Base-by-base conservation (phyloP, 1,140 invertebrate genomes). In the Sminthurides bifidus region DNA sequence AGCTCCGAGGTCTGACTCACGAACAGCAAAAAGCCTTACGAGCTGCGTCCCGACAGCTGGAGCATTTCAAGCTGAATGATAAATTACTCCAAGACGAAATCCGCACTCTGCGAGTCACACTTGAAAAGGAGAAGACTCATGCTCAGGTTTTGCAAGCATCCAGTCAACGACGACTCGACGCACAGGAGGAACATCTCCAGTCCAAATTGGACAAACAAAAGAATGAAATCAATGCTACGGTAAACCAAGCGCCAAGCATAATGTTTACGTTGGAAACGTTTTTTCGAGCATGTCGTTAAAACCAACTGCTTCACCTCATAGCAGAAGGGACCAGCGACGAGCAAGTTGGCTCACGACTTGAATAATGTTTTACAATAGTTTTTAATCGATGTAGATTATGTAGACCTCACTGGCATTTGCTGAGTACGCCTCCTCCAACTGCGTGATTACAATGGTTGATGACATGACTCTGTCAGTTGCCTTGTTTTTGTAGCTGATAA, bases 11-110 rank as follows among this genome's bases (percentile, higher is more conserved):
- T 5, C 66, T 79, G 19, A 78, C 76, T 21, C 67, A 71, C 54
- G 79, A 81, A 59, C 79, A 81, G 64, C 73, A 77, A 61, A 70
- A 73, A 57, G 72, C 76, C 14, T 70, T 81, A 35, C 66, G 74
- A 52, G 69, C 72, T n/a, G 72, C 79, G 3, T 68, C 72, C 31
- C 69, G 77, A 35, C 75, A 78, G 62, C 72, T 77, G 45, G 78
- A 78, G 56, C 73, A 76, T 59, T 72, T 79, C 55, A 73, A 76
- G 61, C 65, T 70, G 46, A 73, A 72, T 52, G 79, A 81, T 59
- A 71, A 71, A 57, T 41, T 59, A 52, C 66, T 80, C 3, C 74
- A 77, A 64, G 72, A 76, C 26, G 77, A 81, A 65, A 69, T 78
- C 24, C 68, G 73, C 52, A 71, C 72, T 56, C 68, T 78, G 30